A percentile compares a stretch with the other conserved stretches of the same genome.
These are phyloP conservation scores for Choristoneura fumiferana DNA, from an alignment of 1,140 invertebrate species.

Conservation along the genomic window DNA sequence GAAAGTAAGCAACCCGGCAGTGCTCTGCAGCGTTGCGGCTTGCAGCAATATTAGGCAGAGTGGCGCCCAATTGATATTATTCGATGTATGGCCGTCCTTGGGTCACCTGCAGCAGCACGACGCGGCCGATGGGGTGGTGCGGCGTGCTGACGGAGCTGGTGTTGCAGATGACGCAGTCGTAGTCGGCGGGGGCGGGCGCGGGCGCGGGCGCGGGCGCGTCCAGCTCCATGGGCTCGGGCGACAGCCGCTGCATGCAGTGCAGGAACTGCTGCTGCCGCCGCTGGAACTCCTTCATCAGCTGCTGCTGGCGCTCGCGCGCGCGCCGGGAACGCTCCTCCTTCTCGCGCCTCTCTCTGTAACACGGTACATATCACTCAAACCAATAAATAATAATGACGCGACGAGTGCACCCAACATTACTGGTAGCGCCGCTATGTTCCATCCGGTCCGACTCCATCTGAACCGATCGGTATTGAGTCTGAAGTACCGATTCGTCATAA, in stretches of 20 bases:
- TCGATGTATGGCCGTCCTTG: too few relatives aligned
- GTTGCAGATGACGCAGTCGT: conserved; percentile 97
- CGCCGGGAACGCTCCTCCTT: conserved; percentile 89
- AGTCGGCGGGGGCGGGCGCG: conserved; percentile 85
- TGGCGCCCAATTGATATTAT: too few relatives aligned
- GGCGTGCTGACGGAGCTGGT: conserved; percentile 91
- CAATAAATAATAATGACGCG: too few relatives aligned
- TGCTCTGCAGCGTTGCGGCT: too few relatives aligned
- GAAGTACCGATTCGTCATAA: too few relatives aligned
- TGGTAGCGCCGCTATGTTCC: too few relatives aligned
- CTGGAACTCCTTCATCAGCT: conserved; percentile 95
- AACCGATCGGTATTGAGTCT: too few relatives aligned
- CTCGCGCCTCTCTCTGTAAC: conserved; percentile 82
- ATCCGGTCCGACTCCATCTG: too few relatives aligned
- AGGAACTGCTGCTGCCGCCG: conserved; percentile 95
- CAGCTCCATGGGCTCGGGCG: conserved; percentile 81
- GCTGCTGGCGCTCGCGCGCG: conserved; percentile 93
- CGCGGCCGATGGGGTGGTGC: conserved; percentile 93
- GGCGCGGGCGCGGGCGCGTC: conserved; percentile 79
- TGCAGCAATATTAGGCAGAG: too few relatives aligned
- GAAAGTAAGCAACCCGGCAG: too few relatives aligned
- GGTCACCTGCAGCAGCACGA: conserved; percentile 89
- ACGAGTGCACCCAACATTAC: too few relatives aligned
- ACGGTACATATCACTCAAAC: too few relatives aligned
- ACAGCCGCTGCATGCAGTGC: conserved; percentile 85